Conservation (phyloP, 2,113 vertebrate species). For the Apus apus region DNA sequence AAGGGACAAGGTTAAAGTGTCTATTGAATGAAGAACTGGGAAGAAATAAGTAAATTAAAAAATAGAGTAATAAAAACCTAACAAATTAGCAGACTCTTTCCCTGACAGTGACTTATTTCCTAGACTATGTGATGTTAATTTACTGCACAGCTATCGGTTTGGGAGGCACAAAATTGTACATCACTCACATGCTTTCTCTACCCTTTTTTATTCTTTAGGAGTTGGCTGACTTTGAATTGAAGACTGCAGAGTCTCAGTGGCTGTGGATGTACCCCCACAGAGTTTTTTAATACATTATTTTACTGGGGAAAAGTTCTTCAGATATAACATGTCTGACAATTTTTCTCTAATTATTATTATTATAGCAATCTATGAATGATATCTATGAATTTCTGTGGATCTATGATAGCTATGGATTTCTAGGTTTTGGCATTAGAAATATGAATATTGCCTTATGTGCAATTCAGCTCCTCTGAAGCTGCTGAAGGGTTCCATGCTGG, state of each 20-base stretch:
- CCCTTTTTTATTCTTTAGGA: neutral
- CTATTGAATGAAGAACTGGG: neutral
- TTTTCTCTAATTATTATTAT: conserved; percentile 59
- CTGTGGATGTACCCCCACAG: conserved; percentile 14
- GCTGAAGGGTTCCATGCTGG: conserved; percentile 27
- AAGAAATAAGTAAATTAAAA: neutral
- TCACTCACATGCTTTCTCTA: neutral
- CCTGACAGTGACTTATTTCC: conserved; percentile 15
- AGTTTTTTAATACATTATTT: conserved; percentile 5
- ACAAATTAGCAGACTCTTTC: conserved; percentile 10
- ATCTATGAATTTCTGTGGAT: conserved; percentile 32
- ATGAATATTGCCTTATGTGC: neutral
- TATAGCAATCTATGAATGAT: conserved; percentile 21
- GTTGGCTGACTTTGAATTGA: conserved; percentile 36
- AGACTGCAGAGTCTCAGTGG: conserved; percentile 5
- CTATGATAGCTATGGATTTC: conserved; percentile 29
- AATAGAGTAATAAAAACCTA: neutral
- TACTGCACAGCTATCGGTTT: neutral
- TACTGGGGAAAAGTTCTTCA: neutral
- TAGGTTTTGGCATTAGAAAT: neutral
- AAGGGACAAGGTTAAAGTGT: neutral
- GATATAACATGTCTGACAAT: conserved; percentile 2
- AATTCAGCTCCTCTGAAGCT: conserved; percentile 13
- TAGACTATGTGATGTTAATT: neutral
- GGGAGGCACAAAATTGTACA: neutral